A percentile compares a stretch with the other conserved stretches of the same genome.
phyloP scores from a whole-genome alignment of 2,113 vertebrate species.

The Pardalotus punctatus region DNA sequence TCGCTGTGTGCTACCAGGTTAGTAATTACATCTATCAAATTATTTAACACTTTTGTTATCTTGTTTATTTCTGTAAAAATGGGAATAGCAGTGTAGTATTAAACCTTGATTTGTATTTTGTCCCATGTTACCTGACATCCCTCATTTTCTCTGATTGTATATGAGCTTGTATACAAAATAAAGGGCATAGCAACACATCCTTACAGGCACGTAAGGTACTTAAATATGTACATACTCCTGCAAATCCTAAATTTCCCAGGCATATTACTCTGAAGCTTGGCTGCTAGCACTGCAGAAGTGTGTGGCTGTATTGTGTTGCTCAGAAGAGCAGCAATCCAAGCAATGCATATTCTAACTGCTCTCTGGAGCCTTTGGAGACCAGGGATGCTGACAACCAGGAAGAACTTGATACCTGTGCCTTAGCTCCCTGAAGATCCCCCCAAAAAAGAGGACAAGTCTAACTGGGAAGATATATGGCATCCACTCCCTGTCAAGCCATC shows the following conservation, averaged over 20 bases:
- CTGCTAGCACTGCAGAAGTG: background rate
- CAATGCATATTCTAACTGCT: background rate
- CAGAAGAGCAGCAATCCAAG: background rate
- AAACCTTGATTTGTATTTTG: background rate
- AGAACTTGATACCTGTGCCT: background rate
- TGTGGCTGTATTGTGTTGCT: background rate
- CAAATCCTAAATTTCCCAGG: background rate
- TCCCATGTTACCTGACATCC: background rate
- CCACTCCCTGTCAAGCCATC: background rate
- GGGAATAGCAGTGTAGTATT: background rate
- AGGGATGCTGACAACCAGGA: accelerated
- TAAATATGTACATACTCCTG: background rate
- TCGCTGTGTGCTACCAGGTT: background rate
- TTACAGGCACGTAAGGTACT: background rate
- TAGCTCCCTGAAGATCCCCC: background rate
- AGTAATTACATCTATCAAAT: background rate
- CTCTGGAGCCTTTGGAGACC: background rate
- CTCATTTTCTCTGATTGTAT: background rate
- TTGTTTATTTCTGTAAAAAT: background rate
- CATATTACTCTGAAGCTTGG: background rate
- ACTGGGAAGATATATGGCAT: background rate
- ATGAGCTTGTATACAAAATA: background rate
- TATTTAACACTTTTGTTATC: background rate
- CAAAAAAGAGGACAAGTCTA: background rate
- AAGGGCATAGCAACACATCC: background rate